A percentile compares a stretch with the other conserved stretches of the same genome.
These are phyloP conservation scores for Temnothorax rugatulus DNA, from an alignment of 2,888 invertebrate species.

Conservation along the genomic window DNA sequence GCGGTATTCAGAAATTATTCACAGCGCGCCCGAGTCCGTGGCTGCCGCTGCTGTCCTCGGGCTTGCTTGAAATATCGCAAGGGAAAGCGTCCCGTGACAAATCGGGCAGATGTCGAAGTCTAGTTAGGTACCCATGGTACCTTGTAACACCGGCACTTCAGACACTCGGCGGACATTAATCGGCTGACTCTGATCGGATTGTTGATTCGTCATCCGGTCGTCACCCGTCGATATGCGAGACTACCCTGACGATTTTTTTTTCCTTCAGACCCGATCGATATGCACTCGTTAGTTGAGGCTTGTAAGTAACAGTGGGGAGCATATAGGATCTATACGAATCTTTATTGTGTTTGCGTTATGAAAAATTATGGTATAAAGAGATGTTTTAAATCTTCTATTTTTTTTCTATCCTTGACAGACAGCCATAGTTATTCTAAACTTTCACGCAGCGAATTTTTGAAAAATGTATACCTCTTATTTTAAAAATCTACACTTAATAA, in stretches of 20 bases:
- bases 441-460: neutral
- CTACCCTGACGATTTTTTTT: slow-evolving; percentile 40
- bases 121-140: slow-evolving; percentile 79
- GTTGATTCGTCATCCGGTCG: slow-evolving; percentile 76
- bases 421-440: slow-evolving; percentile 7
- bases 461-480: neutral
- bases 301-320: slow-evolving; percentile 48
- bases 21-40: slow-evolving; percentile 78
- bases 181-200: slow-evolving; percentile 72
- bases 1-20: slow-evolving; percentile 85
- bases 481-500: neutral
- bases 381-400: neutral
- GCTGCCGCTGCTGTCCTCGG: slow-evolving; percentile 50
- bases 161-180: slow-evolving; percentile 64
- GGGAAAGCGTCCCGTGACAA: slow-evolving; percentile 81
- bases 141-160: slow-evolving; percentile 75
- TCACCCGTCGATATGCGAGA: slow-evolving; percentile 45
- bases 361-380: slow-evolving; percentile 36
- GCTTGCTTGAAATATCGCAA: slow-evolving; percentile 71
- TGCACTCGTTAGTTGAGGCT: slow-evolving; percentile 48
- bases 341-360: slow-evolving; percentile 39
- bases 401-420: neutral
- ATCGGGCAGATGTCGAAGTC: slow-evolving; percentile 84
- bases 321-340: slow-evolving; percentile 2
- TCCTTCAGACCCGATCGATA: slow-evolving; percentile 29